These are phyloP conservation scores for Carassius carassius DNA, from an alignment of 2,113 vertebrate genomes.

Conservation along the genomic window DNA sequence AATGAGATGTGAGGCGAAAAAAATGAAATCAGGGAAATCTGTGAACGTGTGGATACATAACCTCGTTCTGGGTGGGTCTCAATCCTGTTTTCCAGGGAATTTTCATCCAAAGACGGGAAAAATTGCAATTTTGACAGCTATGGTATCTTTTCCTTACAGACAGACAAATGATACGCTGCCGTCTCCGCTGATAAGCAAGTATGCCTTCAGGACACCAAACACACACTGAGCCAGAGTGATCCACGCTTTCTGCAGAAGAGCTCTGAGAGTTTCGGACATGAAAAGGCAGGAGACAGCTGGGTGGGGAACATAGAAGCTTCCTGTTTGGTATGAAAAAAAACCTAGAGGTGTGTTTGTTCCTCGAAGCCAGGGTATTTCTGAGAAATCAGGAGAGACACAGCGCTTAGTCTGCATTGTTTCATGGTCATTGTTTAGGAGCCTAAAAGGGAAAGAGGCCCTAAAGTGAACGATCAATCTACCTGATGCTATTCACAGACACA, in stretches of 20 bases:
- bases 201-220: constrained; percentile 10
- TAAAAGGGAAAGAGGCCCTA: constrained; percentile 49
- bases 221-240: not conserved
- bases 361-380: constrained; percentile 53
- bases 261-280: not conserved
- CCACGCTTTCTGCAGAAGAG: not conserved
- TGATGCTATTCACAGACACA: not conserved
- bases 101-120: constrained; percentile 34
- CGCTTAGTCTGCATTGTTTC: constrained; percentile 61
- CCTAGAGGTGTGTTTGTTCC: not conserved
- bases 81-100: constrained; percentile 49
- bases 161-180: not conserved
- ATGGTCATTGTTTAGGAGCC: constrained; percentile 52
- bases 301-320: constrained; percentile 57
- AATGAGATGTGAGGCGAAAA: constrained; percentile 26
- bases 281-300: constrained; percentile 13
- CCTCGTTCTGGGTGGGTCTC: constrained; percentile 58
- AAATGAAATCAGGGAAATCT: constrained; percentile 40
- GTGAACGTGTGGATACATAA: constrained; percentile 40
- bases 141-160: constrained; percentile 16
- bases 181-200: not conserved
- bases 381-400: constrained; percentile 56
- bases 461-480: not conserved
- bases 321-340: constrained; percentile 44
- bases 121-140: constrained; percentile 31